phyloP scores from a whole-genome alignment of 2,113 vertebrate genomes.

The Nannospalax galili region DNA sequence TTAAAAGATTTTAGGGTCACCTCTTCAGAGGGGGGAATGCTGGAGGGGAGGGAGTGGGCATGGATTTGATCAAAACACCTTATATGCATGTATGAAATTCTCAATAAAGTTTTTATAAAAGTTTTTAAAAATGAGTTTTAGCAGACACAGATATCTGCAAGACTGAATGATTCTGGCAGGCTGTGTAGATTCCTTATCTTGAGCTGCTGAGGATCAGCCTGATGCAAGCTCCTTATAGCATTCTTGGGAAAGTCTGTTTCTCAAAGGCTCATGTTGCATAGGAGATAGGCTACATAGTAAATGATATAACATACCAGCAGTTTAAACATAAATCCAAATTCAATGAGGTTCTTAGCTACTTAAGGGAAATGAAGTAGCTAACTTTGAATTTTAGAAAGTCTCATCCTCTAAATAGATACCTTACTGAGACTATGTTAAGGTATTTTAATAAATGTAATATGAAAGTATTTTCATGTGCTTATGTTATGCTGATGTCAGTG shows the following conservation, averaged over 20 bases:
- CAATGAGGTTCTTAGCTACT: not conserved
- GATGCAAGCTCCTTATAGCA: not conserved
- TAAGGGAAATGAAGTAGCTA: conserved; percentile 57
- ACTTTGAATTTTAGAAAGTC: conserved; percentile 47
- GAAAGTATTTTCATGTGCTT: not conserved
- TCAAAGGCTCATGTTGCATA: not conserved
- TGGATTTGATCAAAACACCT: too few relatives aligned
- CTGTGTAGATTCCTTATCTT: not conserved
- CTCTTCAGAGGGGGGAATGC: too few relatives aligned
- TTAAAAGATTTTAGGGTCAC: too few relatives aligned
- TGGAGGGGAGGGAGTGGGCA: too few relatives aligned
- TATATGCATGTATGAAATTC: too few relatives aligned
- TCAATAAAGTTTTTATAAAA: too few relatives aligned
- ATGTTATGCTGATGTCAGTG: not conserved
- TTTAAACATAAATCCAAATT: conserved; percentile 52
- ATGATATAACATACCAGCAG: conserved; percentile 15
- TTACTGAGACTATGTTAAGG: not conserved
- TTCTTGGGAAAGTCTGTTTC: not conserved
- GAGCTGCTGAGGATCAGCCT: accelerated
- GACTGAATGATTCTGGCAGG: not conserved
- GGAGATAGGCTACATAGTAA: not conserved
- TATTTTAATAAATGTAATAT: conserved; percentile 38
- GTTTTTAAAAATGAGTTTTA: not conserved
- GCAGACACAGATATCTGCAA: not conserved
- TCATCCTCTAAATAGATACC: conserved; percentile 43